phyloP scores from a whole-genome alignment of 2,797 vertebrate genomes.

The Antennarius maculatus region DNA sequence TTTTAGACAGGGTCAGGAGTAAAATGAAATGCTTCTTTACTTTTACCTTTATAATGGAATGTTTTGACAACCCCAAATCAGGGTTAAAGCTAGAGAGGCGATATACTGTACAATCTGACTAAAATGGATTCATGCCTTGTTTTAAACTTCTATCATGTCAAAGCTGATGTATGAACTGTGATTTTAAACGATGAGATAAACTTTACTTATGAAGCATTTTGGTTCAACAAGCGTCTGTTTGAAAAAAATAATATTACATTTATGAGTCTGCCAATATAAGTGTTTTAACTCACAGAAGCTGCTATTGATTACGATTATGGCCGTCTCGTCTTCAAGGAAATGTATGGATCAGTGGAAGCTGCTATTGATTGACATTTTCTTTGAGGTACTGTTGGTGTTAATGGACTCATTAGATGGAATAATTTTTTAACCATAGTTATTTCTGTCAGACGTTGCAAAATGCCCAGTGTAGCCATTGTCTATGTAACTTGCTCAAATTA shows the following conservation, averaged over 20 bases:
- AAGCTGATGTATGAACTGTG: slow-evolving; percentile 3
- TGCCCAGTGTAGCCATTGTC: neutral
- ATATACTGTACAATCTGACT: slow-evolving; percentile 4
- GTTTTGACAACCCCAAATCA: slow-evolving; percentile 1
- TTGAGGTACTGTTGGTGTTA: neutral
- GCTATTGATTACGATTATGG: too few species aligned
- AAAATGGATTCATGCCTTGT: slow-evolving; percentile 9
- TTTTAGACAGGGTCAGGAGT: slow-evolving; percentile 1
- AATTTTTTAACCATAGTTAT: neutral
- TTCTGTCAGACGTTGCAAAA: neutral
- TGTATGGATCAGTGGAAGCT: neutral
- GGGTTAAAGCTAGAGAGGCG: slow-evolving; percentile 6
- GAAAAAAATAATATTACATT: neutral
- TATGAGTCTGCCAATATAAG: neutral
- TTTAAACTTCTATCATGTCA: slow-evolving; percentile 10
- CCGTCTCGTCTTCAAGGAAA: too few species aligned
- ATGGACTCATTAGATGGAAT: neutral
- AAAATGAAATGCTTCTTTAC: slow-evolving; percentile 2
- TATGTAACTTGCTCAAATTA: slow-evolving; percentile 2
- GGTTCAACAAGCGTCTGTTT: neutral
- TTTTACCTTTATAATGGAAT: slow-evolving; percentile 25
- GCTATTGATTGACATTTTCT: neutral
- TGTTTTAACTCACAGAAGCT: neutral
- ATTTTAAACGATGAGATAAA: neutral
- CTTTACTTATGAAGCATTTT: neutral